These are phyloP conservation scores for Octopus sinensis DNA, from an alignment of 1,140 invertebrate genomes.

Conservation along the genomic window DNA sequence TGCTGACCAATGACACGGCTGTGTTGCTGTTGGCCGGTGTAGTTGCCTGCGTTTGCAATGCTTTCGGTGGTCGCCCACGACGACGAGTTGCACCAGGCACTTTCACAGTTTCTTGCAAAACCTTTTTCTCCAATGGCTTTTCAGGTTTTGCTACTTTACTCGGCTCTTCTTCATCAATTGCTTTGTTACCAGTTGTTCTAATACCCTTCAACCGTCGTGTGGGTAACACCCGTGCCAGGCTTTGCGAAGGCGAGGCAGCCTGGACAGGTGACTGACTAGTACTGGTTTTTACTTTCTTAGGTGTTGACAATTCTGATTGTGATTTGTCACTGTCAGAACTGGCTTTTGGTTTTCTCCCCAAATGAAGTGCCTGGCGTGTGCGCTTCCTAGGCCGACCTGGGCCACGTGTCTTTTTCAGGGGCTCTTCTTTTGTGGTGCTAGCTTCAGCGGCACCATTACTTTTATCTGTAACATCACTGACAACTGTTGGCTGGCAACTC, in stretches of 20 bases:
- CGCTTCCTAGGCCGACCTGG: not conserved
- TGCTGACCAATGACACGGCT: too few species aligned
- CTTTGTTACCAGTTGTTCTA: constrained; percentile 12
- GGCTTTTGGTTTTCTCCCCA: not conserved
- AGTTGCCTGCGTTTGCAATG: not conserved
- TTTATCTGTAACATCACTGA: not conserved
- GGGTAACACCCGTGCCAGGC: not conserved
- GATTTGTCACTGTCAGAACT: not conserved
- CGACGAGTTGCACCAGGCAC: not conserved
- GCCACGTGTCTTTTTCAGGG: not conserved
- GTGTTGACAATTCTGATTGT: not conserved
- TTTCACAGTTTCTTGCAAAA: not conserved
- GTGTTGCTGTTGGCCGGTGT: not conserved
- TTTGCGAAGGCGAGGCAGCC: not conserved
- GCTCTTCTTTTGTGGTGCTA: not conserved
- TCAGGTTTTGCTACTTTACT: constrained; percentile 12
- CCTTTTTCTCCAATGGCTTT: not conserved
- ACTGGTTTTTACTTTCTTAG: not conserved
- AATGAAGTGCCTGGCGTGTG: not conserved
- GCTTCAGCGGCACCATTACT: constrained; percentile 17
- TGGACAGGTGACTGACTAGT: not conserved
- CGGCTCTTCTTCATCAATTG: constrained; percentile 14
- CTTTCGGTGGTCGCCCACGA: not conserved
- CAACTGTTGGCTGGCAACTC: not conserved
- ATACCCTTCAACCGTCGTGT: not conserved